Conservation (phyloP, 1,140 invertebrate genomes). For the Sitophilus oryzae region DNA sequence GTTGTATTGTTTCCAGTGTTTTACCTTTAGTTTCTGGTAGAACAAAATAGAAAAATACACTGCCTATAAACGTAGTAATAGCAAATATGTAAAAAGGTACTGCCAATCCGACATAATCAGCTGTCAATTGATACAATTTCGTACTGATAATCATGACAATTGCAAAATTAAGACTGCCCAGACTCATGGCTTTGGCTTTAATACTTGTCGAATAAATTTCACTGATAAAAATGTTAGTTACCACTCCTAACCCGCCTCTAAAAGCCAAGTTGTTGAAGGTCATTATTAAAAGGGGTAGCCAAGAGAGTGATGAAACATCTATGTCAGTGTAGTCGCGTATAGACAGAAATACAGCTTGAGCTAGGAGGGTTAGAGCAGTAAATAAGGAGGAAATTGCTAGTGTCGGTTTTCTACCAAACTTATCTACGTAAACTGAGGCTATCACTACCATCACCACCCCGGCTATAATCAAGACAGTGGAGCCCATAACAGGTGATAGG, state of each 20-base stretch:
- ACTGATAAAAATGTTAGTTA: conserved; percentile 28
- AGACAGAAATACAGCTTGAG: conserved; percentile 28
- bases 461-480: conserved; percentile 51
- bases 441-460: conserved; percentile 67
- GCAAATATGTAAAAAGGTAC: conserved; percentile 46
- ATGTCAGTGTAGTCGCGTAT: conserved; percentile 24
- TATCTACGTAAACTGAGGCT: conserved; percentile 21
- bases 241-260: conserved; percentile 28
- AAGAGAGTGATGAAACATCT: conserved; percentile 15
- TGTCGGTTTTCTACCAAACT: conserved; percentile 26
- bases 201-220: conserved; percentile 37
- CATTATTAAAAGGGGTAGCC: conserved; percentile 37
- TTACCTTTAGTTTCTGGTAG: conserved; percentile 9
- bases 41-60: conserved; percentile 46
- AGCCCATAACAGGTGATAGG: conserved; percentile 41
- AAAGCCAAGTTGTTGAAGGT: conserved; percentile 29
- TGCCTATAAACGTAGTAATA: conserved; percentile 41
- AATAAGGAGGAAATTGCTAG: conserved; percentile 21
- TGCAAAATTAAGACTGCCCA: conserved; percentile 30
- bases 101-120: conserved; percentile 44
- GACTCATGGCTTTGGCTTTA: conserved; percentile 32
- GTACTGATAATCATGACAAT: conserved; percentile 41
- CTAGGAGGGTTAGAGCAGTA: conserved; percentile 20
- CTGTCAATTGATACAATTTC: conserved; percentile 47
- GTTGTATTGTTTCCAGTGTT: conserved; percentile 9